Conservation (phyloP, 2,888 invertebrate genomes). For the Drosophila demipolita region DNA sequence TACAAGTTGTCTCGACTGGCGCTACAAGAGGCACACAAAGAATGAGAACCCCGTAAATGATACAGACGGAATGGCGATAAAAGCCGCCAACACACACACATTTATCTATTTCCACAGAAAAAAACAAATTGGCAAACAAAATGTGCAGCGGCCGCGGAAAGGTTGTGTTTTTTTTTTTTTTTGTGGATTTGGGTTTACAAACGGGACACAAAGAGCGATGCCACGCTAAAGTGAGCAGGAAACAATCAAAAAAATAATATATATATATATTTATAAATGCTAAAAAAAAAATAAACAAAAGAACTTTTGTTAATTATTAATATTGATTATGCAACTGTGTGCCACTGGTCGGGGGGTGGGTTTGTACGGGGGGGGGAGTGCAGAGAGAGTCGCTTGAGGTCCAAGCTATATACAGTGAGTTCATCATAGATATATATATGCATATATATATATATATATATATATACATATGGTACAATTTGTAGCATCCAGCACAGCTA, state of each 20-base stretch:
- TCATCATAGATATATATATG: conserved; percentile 39
- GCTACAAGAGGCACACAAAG: conserved; percentile 74
- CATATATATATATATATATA: not conserved
- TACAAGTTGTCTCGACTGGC: conserved; percentile 84
- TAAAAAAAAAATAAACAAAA: conserved; percentile 66
- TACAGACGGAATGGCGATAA: conserved; percentile 42
- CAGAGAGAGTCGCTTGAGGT: conserved; percentile 2
- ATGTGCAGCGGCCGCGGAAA: conserved; percentile 30
- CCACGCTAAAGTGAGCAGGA: conserved; percentile 78
- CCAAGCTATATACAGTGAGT: conserved; percentile 39
- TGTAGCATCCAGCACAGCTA: conserved; percentile 36
- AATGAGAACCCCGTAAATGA: conserved; percentile 62
- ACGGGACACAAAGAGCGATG: conserved; percentile 30
- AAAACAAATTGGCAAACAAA: conserved; percentile 16
- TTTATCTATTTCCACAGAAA: conserved; percentile 61
- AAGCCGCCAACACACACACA: conserved; percentile 63
- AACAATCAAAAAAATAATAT: conserved; percentile 47
- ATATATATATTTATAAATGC: not conserved
- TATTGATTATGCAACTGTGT: conserved; percentile 74
- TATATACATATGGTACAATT: conserved; percentile 56
- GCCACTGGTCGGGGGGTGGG: not conserved
- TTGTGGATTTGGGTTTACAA: not conserved
- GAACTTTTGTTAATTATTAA: conserved; percentile 72
- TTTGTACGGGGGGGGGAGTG: not conserved
- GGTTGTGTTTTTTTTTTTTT: not conserved